Base-by-base conservation (phyloP, 2,113 vertebrate genomes). In the Aldabrachelys gigantea region DNA sequence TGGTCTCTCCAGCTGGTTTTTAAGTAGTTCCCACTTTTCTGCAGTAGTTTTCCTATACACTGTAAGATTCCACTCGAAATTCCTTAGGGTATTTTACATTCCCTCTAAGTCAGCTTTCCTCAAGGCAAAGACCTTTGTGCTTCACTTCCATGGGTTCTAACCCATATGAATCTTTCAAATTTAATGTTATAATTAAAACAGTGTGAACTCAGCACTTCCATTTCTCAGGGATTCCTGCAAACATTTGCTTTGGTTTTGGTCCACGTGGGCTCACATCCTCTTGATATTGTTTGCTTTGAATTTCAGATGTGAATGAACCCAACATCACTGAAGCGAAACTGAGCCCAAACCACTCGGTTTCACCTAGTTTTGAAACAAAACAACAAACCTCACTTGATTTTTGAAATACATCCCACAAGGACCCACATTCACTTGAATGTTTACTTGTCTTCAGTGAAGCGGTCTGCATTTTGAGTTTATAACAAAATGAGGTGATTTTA, bases 221-320 rank as follows among this genome's bases (percentile, higher is more conserved):
- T 98, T 97, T 98, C 96, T 97, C 97, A 98, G 93, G 97, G 96
- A 94, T 96, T 97, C 95, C 96, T 96, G 94, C 94, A 97, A 98
- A 98, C 96, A 97, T 98, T 98, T 98, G 87, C 93, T 97, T 98
- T 98, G 97, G 97, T 97, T 91, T 96, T 92, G 47, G 69, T 97
- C 97, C 97, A 98, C 83, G 81, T 88, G 27, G 95, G 92, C 91
- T 98, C 95, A 95, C 94, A 97, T 97, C 95, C 96, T 38, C 97
- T 80, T 89, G 92, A 85, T 95, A 94, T 96, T 97, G 96, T 97
- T 96, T 85, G 95, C 94, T 97, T 95, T 95, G 94, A 96, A 95
- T 96, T 97, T 97, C 89, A 96, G 85, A 96, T 89, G 89, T 90
- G 96, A 95, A 85, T 75, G 87, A 97, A 94, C 53, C 69, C 90